These are phyloP conservation scores for Lepidonotus clava DNA, from an alignment of 2,888 invertebrate species.

Conservation along the genomic window DNA sequence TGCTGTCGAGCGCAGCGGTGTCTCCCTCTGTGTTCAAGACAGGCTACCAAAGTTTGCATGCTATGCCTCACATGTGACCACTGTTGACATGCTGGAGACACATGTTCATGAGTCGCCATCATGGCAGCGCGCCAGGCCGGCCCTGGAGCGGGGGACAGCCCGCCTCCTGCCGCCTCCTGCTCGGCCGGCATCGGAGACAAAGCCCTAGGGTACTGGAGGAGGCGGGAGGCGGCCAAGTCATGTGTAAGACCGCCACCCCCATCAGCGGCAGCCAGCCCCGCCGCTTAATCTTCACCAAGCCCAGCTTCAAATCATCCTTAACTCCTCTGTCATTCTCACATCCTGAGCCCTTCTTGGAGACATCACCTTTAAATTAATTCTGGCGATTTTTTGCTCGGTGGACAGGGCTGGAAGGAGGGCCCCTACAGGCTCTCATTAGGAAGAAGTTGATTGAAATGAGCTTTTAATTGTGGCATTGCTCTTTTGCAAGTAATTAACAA, in stretches of 20 bases:
- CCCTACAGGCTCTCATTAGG: not conserved
- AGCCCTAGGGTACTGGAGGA: too few species aligned
- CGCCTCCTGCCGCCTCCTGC: not conserved
- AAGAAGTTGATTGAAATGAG: conserved; percentile 23
- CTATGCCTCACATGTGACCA: not conserved
- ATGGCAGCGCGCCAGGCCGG: not conserved
- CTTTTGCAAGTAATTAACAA: conserved; percentile 31
- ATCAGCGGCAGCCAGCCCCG: not conserved
- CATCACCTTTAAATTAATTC: conserved; percentile 20
- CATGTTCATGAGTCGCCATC: conserved; percentile 5
- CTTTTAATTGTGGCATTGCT: conserved; percentile 6
- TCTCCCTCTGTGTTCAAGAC: not conserved
- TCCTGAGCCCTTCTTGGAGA: not conserved
- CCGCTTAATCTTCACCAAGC: not conserved
- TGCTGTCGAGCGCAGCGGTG: not conserved
- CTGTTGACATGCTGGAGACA: conserved; percentile 30
- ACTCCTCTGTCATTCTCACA: not conserved
- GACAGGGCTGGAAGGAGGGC: not conserved
- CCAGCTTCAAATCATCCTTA: not conserved
- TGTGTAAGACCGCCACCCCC: too few species aligned
- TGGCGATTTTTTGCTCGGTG: not conserved
- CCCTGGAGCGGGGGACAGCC: too few species aligned
- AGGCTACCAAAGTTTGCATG: not conserved
- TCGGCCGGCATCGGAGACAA: not conserved
- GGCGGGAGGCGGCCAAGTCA: too few species aligned